Evolutionary conservation across 1,140 invertebrate species (phyloP).

Genomic region (Sarcophaga peregrina): DNA sequence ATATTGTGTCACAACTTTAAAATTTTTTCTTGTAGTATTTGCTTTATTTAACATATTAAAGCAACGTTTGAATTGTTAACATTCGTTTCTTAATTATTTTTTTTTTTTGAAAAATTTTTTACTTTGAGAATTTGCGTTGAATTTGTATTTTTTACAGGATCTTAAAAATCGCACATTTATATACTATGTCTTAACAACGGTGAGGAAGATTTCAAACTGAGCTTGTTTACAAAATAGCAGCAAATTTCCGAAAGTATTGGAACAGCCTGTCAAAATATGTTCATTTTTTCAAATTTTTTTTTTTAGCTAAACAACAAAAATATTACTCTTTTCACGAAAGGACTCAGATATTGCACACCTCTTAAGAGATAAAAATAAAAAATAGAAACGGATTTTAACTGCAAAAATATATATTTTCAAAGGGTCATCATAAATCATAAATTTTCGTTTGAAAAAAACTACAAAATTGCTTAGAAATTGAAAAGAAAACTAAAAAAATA

Average conservation of each 20-base stretch:
- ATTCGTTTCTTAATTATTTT: too few species aligned
- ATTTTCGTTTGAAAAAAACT: conserved; percentile 51
- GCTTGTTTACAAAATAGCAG: conserved; percentile 63
- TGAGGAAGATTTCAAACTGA: conserved; percentile 61
- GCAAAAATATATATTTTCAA: conserved; percentile 48
- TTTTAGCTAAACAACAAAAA: not conserved
- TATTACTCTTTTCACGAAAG: not conserved
- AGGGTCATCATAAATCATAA: conserved; percentile 63
- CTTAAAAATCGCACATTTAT: not conserved
- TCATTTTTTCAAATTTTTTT: not conserved
- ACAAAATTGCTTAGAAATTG: conserved; percentile 11
- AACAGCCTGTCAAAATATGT: conserved; percentile 36
- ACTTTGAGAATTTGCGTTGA: too few species aligned
- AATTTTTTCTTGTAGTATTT: not conserved
- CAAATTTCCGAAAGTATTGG: conserved; percentile 44
- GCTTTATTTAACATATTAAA: not conserved
- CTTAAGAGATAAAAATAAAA: not conserved
- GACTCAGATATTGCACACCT: conserved; percentile 35
- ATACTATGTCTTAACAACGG: conserved; percentile 54
- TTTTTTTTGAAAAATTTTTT: not conserved
- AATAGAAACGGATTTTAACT: not conserved
- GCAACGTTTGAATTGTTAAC: not conserved
- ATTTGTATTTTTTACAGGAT: not conserved
- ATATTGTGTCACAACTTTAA: not conserved
- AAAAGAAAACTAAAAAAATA: conserved; percentile 5